Percentiles rank a stretch among this genome's conserved stretches.
phyloP scores from a whole-genome alignment of 2,113 vertebrate species.

The Callionymus lyra region DNA sequence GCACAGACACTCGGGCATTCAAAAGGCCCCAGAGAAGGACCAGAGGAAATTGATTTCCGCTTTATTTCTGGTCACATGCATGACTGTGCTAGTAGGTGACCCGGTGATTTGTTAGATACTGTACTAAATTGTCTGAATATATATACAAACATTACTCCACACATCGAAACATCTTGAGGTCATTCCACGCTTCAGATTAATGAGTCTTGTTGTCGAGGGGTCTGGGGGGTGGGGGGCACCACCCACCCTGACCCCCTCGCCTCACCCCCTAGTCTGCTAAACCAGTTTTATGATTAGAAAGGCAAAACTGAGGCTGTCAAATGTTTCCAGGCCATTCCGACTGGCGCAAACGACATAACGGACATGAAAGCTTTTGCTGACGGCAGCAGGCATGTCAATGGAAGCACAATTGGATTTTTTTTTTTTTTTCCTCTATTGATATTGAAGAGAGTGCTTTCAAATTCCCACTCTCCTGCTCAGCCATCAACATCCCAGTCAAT shows the following conservation, averaged over 20 bases:
- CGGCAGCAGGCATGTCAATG: too few relatives aligned
- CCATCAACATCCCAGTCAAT: too few relatives aligned
- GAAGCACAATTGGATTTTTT: constrained; percentile 1
- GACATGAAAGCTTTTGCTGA: constrained; percentile 41
- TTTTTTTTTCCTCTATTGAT: background rate
- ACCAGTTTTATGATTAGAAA: too few relatives aligned
- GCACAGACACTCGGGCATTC: constrained; percentile 45
- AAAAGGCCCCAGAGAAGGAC: constrained; percentile 39
- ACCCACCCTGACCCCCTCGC: too few relatives aligned
- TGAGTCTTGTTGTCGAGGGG: too few relatives aligned
- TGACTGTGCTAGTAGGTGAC: constrained; percentile 27
- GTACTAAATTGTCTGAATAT: constrained; percentile 19
- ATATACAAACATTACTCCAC: constrained; percentile 31
- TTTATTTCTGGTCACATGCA: constrained; percentile 47
- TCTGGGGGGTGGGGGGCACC: too few relatives aligned
- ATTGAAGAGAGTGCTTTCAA: too few relatives aligned
- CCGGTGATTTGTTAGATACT: constrained; percentile 36
- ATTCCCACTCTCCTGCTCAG: too few relatives aligned
- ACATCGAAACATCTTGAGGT: constrained; percentile 42
- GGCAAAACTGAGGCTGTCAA: too few relatives aligned
- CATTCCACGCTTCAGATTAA: constrained; percentile 7
- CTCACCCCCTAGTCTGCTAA: too few relatives aligned
- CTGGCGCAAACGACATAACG: constrained; percentile 26
- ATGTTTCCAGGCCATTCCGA: background rate
- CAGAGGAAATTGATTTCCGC: constrained; percentile 52